These are phyloP conservation scores for Crocuta crocuta DNA, from an alignment of 2,113 vertebrate genomes.

Conservation along the genomic window DNA sequence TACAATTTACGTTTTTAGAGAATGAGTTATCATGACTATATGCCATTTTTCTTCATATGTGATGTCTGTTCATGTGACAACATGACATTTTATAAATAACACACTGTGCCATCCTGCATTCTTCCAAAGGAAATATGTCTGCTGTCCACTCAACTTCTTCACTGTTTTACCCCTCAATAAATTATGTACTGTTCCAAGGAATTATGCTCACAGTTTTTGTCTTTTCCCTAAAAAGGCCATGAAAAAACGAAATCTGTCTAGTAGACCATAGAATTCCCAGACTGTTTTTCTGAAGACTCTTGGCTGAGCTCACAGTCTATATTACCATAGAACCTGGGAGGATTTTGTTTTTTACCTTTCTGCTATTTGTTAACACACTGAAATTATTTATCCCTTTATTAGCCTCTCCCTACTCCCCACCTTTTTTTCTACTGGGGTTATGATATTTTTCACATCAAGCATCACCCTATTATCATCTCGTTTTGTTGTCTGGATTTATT, in stretches of 20 bases:
- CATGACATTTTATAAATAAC: constrained; percentile 68
- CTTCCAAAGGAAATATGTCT: not conserved
- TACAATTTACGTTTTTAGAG: constrained; percentile 55
- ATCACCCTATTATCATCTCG: not conserved
- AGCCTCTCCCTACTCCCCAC: accelerated
- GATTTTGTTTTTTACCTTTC: not conserved
- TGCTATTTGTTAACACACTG: not conserved
- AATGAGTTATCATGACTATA: constrained; percentile 65
- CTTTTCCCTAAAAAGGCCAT: not conserved
- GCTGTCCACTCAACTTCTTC: not conserved
- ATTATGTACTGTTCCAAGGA: not conserved
- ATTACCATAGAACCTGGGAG: not conserved
- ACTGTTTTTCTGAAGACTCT: not conserved
- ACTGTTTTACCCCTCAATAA: not conserved
- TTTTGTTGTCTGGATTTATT: constrained; percentile 16
- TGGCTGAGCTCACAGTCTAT: not conserved
- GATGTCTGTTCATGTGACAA: constrained; percentile 60
- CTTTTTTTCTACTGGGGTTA: not conserved
- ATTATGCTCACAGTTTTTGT: not conserved
- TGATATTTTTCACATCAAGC: not conserved
- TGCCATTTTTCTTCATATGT: constrained; percentile 49
- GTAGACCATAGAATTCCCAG: not conserved
- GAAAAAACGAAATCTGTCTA: not conserved
- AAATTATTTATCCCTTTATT: not conserved
- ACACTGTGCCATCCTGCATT: not conserved